These are phyloP conservation scores for Dryomyza anilis DNA, from an alignment of 2,888 invertebrate species.

Conservation along the genomic window DNA sequence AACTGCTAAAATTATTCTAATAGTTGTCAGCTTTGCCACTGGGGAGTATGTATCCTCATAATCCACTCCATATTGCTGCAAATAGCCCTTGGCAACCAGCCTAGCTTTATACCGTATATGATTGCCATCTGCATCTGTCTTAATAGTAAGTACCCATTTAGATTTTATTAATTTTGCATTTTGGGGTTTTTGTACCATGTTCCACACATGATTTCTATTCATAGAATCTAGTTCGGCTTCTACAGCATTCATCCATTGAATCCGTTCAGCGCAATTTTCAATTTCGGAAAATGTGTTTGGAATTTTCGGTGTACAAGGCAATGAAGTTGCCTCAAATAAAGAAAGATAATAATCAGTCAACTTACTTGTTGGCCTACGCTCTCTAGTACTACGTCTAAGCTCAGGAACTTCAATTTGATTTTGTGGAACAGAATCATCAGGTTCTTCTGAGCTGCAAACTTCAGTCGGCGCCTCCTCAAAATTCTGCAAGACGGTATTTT, in stretches of 20 bases:
- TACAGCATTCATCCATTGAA: background rate
- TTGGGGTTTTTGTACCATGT: background rate
- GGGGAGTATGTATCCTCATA: background rate
- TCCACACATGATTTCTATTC: background rate
- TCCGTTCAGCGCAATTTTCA: background rate
- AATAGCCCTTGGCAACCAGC: background rate
- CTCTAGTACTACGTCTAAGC: constrained; percentile 10
- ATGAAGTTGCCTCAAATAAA: background rate
- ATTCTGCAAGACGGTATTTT: too few relatives aligned
- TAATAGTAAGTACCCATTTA: background rate
- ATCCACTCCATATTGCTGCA: background rate
- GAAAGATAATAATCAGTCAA: constrained; percentile 8
- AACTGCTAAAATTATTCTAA: too few relatives aligned
- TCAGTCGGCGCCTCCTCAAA: background rate
- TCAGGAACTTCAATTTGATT: background rate
- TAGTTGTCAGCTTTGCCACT: background rate
- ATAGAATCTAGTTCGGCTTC: background rate
- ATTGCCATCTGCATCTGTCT: background rate
- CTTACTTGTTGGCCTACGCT: background rate
- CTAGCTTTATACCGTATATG: background rate
- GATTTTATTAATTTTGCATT: background rate
- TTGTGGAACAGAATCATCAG: background rate
- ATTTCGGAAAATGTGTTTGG: background rate
- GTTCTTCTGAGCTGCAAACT: background rate
- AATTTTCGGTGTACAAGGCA: background rate